phyloP scores from a whole-genome alignment of 2,888 invertebrate species.

The Pseudococcus viburni region DNA sequence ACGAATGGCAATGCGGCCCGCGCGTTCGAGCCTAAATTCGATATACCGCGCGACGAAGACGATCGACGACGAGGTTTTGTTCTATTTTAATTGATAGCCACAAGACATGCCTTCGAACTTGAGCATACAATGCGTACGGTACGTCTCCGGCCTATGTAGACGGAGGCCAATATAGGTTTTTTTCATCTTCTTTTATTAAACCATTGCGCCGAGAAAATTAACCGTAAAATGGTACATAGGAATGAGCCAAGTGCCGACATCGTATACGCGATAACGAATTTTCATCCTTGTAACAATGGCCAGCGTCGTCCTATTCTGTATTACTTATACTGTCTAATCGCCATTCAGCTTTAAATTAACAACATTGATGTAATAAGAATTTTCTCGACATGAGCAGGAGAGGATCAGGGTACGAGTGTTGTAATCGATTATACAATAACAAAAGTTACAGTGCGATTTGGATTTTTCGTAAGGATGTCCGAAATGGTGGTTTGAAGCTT shows the following conservation, averaged over 20 bases:
- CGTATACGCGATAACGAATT: conserved; percentile 60
- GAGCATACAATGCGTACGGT: conserved; percentile 20
- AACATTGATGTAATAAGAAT: conserved; percentile 50
- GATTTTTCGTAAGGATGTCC: neutral
- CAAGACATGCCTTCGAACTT: conserved; percentile 60
- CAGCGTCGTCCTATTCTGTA: conserved; percentile 62
- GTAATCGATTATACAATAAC: conserved; percentile 47
- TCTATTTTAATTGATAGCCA: conserved; percentile 66
- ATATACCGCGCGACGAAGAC: conserved; percentile 1
- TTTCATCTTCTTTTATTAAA: conserved; percentile 54
- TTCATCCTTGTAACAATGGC: conserved; percentile 59
- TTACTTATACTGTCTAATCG: conserved; percentile 63
- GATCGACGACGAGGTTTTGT: conserved; percentile 58
- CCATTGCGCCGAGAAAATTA: conserved; percentile 62
- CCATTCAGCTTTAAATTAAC: conserved; percentile 65
- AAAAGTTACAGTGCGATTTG: neutral
- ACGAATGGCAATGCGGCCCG: conserved; percentile 55
- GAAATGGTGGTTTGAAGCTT: neutral
- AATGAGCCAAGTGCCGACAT: conserved; percentile 62
- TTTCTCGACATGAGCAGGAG: neutral
- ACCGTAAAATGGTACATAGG: conserved; percentile 65
- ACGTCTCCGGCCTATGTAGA: conserved; percentile 13
- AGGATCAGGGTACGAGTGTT: neutral
- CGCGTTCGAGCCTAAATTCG: conserved; percentile 45
- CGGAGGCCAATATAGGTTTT: conserved; percentile 63